Evolutionary conservation across 2,797 vertebrate genomes (phyloP).

Genomic region (Eleutherodactylus coqui): DNA sequence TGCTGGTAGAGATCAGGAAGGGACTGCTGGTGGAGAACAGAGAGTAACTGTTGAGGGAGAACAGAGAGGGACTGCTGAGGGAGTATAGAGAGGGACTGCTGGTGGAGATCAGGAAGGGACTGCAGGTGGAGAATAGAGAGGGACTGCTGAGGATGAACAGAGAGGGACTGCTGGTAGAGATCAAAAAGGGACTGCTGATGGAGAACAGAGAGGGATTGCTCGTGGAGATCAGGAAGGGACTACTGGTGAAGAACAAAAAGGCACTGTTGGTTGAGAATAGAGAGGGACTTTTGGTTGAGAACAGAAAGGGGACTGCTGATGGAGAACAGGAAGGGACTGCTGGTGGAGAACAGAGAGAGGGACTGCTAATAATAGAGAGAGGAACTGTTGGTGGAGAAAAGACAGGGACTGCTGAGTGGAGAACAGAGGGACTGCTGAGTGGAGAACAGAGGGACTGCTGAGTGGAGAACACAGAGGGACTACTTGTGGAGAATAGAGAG

Average conservation of each 20-base stretch:
- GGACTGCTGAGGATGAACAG: neutral
- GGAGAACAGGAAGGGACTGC: neutral
- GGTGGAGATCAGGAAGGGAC: neutral
- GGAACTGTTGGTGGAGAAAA: neutral
- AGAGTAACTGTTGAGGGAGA: neutral
- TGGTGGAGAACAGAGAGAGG: neutral
- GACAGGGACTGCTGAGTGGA: neutral
- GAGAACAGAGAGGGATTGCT: neutral
- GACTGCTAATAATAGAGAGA: neutral
- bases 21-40: neutral
- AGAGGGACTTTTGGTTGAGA: neutral
- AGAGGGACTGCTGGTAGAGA: neutral
- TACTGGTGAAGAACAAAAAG: neutral
- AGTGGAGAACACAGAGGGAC: too few species aligned
- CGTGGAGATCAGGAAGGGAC: neutral
- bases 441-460: neutral
- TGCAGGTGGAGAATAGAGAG: too few species aligned
- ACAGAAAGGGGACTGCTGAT: neutral
- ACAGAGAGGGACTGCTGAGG: too few species aligned
- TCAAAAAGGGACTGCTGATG: neutral
- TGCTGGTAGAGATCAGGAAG: too few species aligned
- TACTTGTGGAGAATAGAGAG: neutral
- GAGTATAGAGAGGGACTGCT: neutral
- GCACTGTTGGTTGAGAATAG: neutral
- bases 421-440: neutral